Evolutionary conservation across 2,797 vertebrate species (phyloP), one percentile per base, ranked within the genome.

Genomic region (Neosilurus hyrtlii): DNA sequence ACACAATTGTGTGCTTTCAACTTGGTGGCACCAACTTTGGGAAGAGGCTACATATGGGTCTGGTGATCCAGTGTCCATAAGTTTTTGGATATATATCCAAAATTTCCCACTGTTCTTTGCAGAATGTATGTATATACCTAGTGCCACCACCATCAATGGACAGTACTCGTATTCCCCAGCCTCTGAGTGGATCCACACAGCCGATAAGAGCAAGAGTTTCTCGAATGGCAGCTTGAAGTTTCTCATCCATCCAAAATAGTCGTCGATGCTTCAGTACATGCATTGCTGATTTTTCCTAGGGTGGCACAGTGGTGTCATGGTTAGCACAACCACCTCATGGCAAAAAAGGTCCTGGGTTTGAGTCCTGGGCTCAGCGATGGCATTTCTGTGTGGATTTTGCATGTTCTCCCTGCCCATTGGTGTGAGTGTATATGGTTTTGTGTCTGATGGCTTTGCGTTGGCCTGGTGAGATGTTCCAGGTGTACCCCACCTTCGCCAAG

Each of bases 141-240:
- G 93, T 93, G 66, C 94, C 94, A 9, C 94, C 94, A 20, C 94
- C 94, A 85, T 94, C 94, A 61, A 95, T 94, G 52, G 94, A 94
- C 18, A 95, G 93, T 56, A 95, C 92, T 86, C 92, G 90, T 66
- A 95, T 92, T 66, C 94, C 94, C 16, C 73, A 85, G 24, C 94
- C 93, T 91, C 91, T 94, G 75, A 94, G 92, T 5, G 92, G 90
- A 85, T 94, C 92, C 22, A 91, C 87, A n/a, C 92, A 93, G 67
- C 94, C 94, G 52, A 94, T 93, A 18, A 94, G 89, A 84, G 94
- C 92, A 49, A 94, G 84, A 30, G 88, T 89, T 90, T 95, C 93
- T 82, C 92, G 91, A 15, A 95, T 79, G 10, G 89, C 86, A 15
- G 82, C 88, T 87, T 93, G 93, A 70, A 94, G 88, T 11, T 59